A percentile compares a stretch with the other conserved stretches of the same genome.
Evolutionary conservation across 2,888 invertebrate genomes (phyloP).

Genomic region (Physocephala rufipes): DNA sequence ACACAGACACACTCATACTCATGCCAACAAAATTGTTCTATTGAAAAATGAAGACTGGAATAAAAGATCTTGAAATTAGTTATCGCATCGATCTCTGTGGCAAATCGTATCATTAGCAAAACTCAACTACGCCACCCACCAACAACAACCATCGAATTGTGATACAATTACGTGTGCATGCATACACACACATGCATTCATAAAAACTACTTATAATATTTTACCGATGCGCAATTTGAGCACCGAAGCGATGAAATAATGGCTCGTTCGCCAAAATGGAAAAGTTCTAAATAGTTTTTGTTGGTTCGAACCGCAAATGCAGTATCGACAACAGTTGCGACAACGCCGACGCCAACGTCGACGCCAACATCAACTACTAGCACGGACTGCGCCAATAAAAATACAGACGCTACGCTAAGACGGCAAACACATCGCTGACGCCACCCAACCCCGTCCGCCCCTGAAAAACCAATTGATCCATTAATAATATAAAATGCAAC

Average conservation of each 20-base stretch:
- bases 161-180: background rate
- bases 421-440: background rate
- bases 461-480: background rate
- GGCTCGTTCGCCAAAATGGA: conserved; percentile 10
- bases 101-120: too few relatives aligned
- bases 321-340: background rate
- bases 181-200: background rate
- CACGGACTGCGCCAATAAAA: background rate
- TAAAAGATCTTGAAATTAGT: conserved; percentile 28
- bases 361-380: too few relatives aligned
- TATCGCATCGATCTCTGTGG: conserved; percentile 11
- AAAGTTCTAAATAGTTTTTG: background rate
- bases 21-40: too few relatives aligned
- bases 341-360: background rate
- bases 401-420: too few relatives aligned
- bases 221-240: conserved; percentile 29
- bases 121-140: too few relatives aligned
- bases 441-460: conserved; percentile 32
- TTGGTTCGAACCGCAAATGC: background rate
- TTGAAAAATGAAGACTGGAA: background rate
- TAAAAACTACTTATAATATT: background rate
- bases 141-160: conserved; percentile 2
- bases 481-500: conserved; percentile 33
- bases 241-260: conserved; percentile 19
- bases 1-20: too few relatives aligned